Evolutionary conservation across 1,140 invertebrate genomes (phyloP), one percentile per base, ranked within the genome.

Genomic region (Drosophila nikananu): DNA sequence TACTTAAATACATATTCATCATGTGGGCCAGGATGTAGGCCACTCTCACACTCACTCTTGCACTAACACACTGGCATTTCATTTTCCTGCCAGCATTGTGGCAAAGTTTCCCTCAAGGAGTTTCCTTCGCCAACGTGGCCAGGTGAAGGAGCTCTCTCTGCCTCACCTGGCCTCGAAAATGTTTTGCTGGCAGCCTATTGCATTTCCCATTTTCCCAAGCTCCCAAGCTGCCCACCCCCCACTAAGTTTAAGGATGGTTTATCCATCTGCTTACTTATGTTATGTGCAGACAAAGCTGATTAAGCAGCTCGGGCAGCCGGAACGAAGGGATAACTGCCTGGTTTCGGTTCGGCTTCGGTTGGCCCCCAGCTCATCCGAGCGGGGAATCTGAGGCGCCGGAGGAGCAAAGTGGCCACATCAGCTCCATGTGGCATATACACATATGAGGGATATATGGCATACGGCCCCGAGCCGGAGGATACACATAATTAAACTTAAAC

Each of bases 1-100:
- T 44, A 51, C 67, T 71, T 46, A 71, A 68, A 52, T 52, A 48
- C 67, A 73, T 71, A 72, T 48, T 59, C 73, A 83, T 83, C 80
- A 79, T 75, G 68, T 67, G 73, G 75, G 66, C 60, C 52, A 68
- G 64, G 81, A 89, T 87, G 84, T 89, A 89, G 86, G 83, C 68
- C 83, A 86, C 70, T 64, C 78, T 48, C 73, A 72, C 57, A 68
- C 62, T 55, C 44, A 58, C 21, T 13, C 39, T 21, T 7, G 51
- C 51, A 54, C 51, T 8, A 35, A 35, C 32, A 54, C 54, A 39
- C 35, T 57, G 15, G 5, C 35, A 57, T 39, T 57, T 39, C 21
- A 58, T 63, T 42, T 54, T 41, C 32, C 49, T 12, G 32, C 30
- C 67, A n/a, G 73, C 55, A 77, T 77, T 67, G 74, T 76, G 54